A percentile compares a stretch with the other conserved stretches of the same genome.
Evolutionary conservation across 2,888 invertebrate genomes (phyloP).

Genomic region (Eulithis prunata): DNA sequence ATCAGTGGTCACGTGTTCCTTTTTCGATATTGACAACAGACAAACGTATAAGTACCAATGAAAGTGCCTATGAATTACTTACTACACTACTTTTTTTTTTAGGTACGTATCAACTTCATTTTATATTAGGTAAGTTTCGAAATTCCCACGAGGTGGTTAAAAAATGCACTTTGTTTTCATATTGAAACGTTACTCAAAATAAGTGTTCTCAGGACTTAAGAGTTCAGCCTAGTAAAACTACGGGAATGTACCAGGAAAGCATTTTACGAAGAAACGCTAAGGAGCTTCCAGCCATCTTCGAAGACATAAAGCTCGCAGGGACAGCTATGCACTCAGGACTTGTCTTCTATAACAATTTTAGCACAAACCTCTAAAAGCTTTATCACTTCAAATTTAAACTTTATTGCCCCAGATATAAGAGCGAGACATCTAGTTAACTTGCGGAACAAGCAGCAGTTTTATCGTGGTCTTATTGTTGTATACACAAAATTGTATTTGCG

Average conservation of each 20-base stretch:
- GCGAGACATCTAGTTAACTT: conserved; percentile 19
- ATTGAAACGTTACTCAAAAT: conserved; percentile 33
- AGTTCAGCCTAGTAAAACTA: conserved; percentile 38
- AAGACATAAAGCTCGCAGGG: conserved; percentile 74
- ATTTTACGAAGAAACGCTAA: conserved; percentile 75
- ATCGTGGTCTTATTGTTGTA: conserved; percentile 44
- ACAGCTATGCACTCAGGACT: conserved; percentile 72
- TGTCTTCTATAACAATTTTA: conserved; percentile 51
- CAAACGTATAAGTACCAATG: background rate
- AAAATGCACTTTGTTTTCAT: background rate
- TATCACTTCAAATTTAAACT: conserved; percentile 45
- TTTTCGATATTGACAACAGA: background rate
- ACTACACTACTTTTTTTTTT: no score
- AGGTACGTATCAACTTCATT: no score
- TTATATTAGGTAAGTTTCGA: no score
- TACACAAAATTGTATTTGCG: conserved; percentile 45
- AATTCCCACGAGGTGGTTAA: no score
- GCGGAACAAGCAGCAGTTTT: conserved; percentile 28
- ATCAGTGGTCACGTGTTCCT: conserved; percentile 3
- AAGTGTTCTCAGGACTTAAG: conserved; percentile 38
- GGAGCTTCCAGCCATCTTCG: conserved; percentile 69
- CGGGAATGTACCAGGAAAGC: conserved; percentile 55
- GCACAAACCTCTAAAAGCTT: conserved; percentile 28
- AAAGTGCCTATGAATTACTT: no score
- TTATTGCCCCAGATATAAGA: conserved; percentile 45